These are phyloP conservation scores for Etheostoma nigrum DNA, from an alignment of 2,797 vertebrate genomes.

Conservation along the genomic window DNA sequence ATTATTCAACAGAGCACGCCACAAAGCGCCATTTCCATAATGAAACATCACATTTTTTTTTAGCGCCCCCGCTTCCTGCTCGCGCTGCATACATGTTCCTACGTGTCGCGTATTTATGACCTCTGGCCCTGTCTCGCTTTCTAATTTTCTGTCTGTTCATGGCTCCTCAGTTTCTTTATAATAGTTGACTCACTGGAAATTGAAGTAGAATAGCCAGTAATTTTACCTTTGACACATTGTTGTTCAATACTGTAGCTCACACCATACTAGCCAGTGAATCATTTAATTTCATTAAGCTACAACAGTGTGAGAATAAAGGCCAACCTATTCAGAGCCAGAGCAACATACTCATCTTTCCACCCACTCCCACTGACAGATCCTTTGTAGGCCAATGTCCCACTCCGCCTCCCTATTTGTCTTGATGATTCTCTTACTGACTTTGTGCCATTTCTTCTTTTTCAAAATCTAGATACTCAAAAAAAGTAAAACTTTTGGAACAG, in stretches of 20 bases:
- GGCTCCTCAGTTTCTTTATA: conserved; percentile 8
- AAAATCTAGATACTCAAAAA: no score
- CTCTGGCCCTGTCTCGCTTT: conserved; percentile 35
- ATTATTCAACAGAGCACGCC: conserved; percentile 84
- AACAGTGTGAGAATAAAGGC: conserved; percentile 37
- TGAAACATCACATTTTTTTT: conserved; percentile 83
- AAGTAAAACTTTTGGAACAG: conserved; percentile 5
- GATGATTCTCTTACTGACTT: conserved; percentile 32
- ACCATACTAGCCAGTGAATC: conserved; percentile 11
- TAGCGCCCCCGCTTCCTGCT: conserved; percentile 67
- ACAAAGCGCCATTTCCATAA: conserved; percentile 81
- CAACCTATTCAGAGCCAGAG: conserved; percentile 38
- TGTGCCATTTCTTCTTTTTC: conserved; percentile 29
- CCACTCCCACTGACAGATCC: conserved; percentile 37
- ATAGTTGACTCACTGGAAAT: conserved; percentile 23
- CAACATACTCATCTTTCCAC: conserved; percentile 28
- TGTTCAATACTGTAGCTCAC: conserved; percentile 23
- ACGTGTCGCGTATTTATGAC: conserved; percentile 43
- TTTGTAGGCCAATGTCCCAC: conserved; percentile 34
- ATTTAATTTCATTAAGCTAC: conserved; percentile 19
- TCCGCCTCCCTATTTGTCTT: conserved; percentile 23
- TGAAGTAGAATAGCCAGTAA: conserved; percentile 11
- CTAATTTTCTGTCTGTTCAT: conserved; percentile 10
- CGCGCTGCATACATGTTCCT: conserved; percentile 33
- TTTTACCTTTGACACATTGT: conserved; percentile 23